A percentile compares a stretch with the other conserved stretches of the same genome.
Conservation (phyloP, 2,797 vertebrate species). For the Yasuhikotakia modesta region DNA sequence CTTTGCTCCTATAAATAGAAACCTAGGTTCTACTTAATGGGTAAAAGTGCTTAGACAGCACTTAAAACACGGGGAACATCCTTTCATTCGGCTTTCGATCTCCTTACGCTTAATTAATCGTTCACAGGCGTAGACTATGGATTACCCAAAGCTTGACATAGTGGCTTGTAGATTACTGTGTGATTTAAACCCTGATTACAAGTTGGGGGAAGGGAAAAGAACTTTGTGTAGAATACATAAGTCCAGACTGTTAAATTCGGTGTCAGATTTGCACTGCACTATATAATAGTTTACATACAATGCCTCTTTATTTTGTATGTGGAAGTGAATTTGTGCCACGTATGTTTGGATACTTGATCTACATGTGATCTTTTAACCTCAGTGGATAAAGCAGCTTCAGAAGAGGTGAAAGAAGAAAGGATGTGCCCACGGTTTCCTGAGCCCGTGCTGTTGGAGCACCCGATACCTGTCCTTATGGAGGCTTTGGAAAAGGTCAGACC, state of each 20-base stretch:
- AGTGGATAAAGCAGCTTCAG: constrained; percentile 52
- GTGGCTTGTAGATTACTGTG: constrained; percentile 62
- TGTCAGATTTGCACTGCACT: constrained; percentile 14
- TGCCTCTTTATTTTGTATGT: neutral
- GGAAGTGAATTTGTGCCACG: constrained; percentile 3
- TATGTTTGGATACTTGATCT: neutral
- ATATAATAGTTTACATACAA: neutral
- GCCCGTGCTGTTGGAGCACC: constrained; percentile 83
- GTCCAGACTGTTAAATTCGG: neutral
- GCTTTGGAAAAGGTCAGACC: constrained; percentile 82
- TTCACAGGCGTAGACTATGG: constrained; percentile 61
- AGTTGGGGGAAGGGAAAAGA: constrained; percentile 47
- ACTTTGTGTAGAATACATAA: constrained; percentile 40
- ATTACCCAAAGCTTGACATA: constrained; percentile 68
- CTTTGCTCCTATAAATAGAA: neutral
- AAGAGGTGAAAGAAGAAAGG: constrained; percentile 59
- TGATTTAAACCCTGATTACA: constrained; percentile 60
- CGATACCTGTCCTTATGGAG: constrained; percentile 82
- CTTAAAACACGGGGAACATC: constrained; percentile 30
- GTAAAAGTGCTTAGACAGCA: constrained; percentile 19
- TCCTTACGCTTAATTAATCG: constrained; percentile 62
- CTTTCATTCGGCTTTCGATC: constrained; percentile 51
- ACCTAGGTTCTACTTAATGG: constrained; percentile 1
- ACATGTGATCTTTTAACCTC: neutral
- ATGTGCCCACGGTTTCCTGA: constrained; percentile 90